These are phyloP conservation scores for Tyto alba DNA, from an alignment of 2,113 vertebrate species.

Conservation along the genomic window DNA sequence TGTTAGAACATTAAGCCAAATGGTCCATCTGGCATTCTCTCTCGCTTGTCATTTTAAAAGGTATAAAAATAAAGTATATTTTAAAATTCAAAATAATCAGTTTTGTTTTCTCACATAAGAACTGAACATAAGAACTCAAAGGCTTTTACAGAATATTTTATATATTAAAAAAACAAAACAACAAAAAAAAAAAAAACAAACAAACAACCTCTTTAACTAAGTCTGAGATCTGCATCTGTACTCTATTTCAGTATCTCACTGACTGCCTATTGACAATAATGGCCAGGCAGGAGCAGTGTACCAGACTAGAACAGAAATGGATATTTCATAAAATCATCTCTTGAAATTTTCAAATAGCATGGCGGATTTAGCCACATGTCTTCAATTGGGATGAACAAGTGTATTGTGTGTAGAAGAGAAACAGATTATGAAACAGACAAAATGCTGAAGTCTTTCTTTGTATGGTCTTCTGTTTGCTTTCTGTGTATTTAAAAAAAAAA, in stretches of 20 bases:
- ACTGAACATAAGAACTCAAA: constrained; percentile 23
- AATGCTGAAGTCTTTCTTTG: not conserved
- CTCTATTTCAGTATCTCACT: constrained; percentile 45
- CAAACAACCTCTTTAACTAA: not conserved
- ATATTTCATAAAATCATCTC: constrained; percentile 25
- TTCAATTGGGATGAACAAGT: not conserved
- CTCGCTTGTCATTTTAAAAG: constrained; percentile 51
- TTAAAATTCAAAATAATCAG: constrained; percentile 32
- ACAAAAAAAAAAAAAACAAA: not conserved
- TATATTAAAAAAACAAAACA: no score
- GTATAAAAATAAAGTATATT: constrained; percentile 48
- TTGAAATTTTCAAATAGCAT: not conserved
- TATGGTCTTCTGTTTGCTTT: not conserved
- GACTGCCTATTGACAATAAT: constrained; percentile 48
- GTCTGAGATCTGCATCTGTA: constrained; percentile 38
- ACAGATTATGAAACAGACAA: not conserved
- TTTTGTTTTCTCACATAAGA: constrained; percentile 36
- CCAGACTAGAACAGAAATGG: constrained; percentile 21
- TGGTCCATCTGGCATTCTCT: constrained; percentile 65
- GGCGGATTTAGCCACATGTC: not conserved
- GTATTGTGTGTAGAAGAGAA: not conserved
- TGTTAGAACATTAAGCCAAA: constrained; percentile 65
- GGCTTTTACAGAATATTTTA: constrained; percentile 24
- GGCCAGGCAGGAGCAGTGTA: constrained; percentile 3
- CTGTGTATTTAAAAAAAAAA: not conserved